A percentile compares a stretch with the other conserved stretches of the same genome.
These are phyloP conservation scores for Holothuria leucospilota DNA, from an alignment of 53 echinoderm and acorn worm species.

Conservation along the genomic window DNA sequence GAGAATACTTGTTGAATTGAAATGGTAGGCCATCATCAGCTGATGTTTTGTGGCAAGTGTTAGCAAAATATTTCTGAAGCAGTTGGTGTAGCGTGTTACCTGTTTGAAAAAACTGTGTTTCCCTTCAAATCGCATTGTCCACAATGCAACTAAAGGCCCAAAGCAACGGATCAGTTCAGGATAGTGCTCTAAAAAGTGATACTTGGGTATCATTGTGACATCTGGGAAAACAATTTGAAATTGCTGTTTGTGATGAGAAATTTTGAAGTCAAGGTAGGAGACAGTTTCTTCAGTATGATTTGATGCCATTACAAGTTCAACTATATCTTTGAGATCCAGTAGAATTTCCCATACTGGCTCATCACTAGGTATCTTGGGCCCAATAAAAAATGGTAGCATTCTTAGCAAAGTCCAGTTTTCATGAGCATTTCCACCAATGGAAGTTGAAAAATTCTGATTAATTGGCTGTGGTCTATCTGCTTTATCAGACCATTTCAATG, in stretches of 20 bases:
- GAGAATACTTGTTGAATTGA: slow-evolving; percentile 32
- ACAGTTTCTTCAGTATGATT: slow-evolving; percentile 30
- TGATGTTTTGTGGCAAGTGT: slow-evolving; percentile 47
- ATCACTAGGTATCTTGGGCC: slow-evolving; percentile 41
- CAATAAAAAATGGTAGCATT: slow-evolving; percentile 53
- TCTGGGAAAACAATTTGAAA: slow-evolving; percentile 39
- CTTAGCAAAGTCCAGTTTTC: slow-evolving; percentile 45
- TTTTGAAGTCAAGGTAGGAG: slow-evolving; percentile 53
- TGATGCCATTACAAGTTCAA: slow-evolving; percentile 49
- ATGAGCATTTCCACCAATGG: slow-evolving; percentile 55
- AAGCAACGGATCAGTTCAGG: slow-evolving; percentile 35
- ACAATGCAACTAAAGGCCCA: slow-evolving; percentile 36
- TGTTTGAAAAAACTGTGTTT: slow-evolving; percentile 38
- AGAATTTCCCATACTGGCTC: slow-evolving; percentile 55
- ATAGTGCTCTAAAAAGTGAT: slow-evolving; percentile 58
- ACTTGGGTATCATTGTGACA: slow-evolving; percentile 27
- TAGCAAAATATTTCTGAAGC: slow-evolving; percentile 47
- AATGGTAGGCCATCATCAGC: slow-evolving; percentile 58
- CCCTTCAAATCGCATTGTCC: slow-evolving; percentile 44
- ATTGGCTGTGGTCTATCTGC: slow-evolving; percentile 37
- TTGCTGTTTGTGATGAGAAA: slow-evolving; percentile 21
- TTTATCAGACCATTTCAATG: slow-evolving; percentile 45
- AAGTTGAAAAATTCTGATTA: not conserved
- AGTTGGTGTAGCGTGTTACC: too few relatives aligned
- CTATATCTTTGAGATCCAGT: slow-evolving; percentile 45